Base-by-base conservation (phyloP, 1,140 invertebrate species). In the Pseudomyrmex concolor region DNA sequence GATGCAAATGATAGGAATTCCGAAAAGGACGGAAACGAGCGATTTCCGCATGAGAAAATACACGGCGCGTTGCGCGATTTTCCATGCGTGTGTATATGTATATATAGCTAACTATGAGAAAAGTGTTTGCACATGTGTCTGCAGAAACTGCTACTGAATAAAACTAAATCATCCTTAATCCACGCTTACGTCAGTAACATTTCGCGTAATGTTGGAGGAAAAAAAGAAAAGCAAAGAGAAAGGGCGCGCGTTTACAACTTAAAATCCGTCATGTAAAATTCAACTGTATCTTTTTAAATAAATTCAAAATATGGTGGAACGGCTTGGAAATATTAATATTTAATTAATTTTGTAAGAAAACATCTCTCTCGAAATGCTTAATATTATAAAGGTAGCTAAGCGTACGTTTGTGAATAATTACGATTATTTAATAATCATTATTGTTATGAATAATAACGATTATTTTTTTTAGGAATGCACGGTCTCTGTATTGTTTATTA, bases 31-130 rank as follows among this genome's bases (percentile, higher is more conserved):
- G 76, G 76, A 80, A 80, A 80, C 76, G 76, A 80, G 76, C 67
- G 76, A 80, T 80, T 80, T 80, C 76, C 76, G 76, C 76, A 80
- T 80, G 76, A 80, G 66, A 70, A 71, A 80, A 80, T 80, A 80
- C 76, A 54, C 19, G 55, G n/a, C 76, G 64, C 64, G 19, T 64
- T 55, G 76, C 10, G 66, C 43, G 54, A 80, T 80, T 70, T 80
- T 59, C 63, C 74, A 57, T 17, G 51, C 34, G 34, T 34, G 34
- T 34, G 34, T 34, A 34, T 0, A 51, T 15, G 19, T 22, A 43
- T n/a, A 10, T 80, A n/a, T 66, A 59, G 15, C 7, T 70, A 70
- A 80, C 71, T 80, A 43, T 22, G 51, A 57, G 54, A 68, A 48
- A 51, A 57, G 54, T 78, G 51, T 22, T 15, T 3, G 50, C 5